Conservation (phyloP, 2,113 vertebrate species). For the Mustelus asterias region DNA sequence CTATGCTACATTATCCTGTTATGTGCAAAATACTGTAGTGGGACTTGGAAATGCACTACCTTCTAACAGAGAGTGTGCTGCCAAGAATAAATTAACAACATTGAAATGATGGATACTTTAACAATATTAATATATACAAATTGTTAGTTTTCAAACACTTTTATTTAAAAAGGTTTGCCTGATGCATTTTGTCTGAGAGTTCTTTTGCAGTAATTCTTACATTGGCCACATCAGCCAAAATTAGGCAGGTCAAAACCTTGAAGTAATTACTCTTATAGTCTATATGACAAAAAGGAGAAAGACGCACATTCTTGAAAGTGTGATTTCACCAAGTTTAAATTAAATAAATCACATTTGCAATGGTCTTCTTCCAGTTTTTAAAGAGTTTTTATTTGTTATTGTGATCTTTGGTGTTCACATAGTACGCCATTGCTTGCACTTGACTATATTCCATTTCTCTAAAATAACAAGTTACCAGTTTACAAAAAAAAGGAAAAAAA, state of each 20-base stretch:
- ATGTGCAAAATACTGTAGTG: neutral
- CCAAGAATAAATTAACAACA: neutral
- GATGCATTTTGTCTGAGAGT: neutral
- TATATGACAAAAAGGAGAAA: neutral
- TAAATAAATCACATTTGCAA: conserved; percentile 28
- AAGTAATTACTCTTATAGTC: neutral
- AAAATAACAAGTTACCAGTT: conserved; percentile 37
- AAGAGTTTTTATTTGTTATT: conserved; percentile 38
- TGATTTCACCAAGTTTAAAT: neutral
- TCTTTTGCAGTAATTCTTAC: neutral
- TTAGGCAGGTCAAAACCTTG: neutral
- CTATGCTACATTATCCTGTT: neutral
- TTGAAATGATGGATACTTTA: conserved; percentile 3
- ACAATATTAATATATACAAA: neutral
- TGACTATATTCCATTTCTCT: conserved; percentile 36
- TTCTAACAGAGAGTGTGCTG: neutral
- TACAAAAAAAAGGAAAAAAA: conserved; percentile 29
- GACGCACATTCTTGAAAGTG: neutral
- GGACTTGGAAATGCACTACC: neutral
- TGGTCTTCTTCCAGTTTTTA: conserved; percentile 28
- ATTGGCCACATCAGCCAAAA: neutral
- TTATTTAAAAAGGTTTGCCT: neutral
- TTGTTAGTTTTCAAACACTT: neutral
- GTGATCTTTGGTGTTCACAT: conserved; percentile 38
- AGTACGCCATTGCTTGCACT: conserved; percentile 9